phyloP scores from a whole-genome alignment of 2,797 vertebrate genomes.

The Sebastes trivittatus region DNA sequence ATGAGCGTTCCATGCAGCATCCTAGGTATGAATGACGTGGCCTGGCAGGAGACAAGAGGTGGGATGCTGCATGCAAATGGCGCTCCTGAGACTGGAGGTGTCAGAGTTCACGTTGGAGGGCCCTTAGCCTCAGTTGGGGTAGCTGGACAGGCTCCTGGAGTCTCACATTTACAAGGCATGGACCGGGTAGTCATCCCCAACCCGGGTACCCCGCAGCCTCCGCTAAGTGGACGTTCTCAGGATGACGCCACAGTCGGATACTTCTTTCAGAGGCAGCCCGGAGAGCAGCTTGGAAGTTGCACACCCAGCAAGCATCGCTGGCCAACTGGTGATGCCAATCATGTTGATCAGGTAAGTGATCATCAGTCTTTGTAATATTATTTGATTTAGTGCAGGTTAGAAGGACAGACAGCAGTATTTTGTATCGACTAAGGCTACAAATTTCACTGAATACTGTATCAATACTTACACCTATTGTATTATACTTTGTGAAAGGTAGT shows the following conservation, averaged over 20 bases:
- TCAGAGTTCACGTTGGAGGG: slow-evolving; percentile 73
- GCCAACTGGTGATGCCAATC: slow-evolving; percentile 79
- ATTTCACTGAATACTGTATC: background rate
- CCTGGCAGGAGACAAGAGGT: slow-evolving; percentile 86
- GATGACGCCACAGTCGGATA: slow-evolving; percentile 80
- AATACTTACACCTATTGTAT: background rate
- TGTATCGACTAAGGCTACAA: background rate
- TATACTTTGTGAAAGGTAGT: background rate
- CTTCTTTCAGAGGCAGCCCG: slow-evolving; percentile 85
- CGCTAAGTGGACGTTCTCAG: slow-evolving; percentile 80
- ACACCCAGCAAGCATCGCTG: slow-evolving; percentile 77
- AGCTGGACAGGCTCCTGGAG: slow-evolving; percentile 67
- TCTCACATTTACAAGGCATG: slow-evolving; percentile 75
- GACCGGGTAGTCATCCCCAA: slow-evolving; percentile 72
- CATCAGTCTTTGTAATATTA: background rate
- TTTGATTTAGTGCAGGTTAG: background rate
- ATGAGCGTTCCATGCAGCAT: slow-evolving; percentile 87
- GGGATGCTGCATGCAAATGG: slow-evolving; percentile 82
- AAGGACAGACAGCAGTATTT: background rate
- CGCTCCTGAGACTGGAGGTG: slow-evolving; percentile 77
- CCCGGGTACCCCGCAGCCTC: slow-evolving; percentile 75
- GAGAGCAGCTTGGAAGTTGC: slow-evolving; percentile 80
- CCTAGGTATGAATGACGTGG: slow-evolving; percentile 87
- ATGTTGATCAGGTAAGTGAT: slow-evolving; percentile 67
- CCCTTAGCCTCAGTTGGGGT: slow-evolving; percentile 72